Percentiles rank a stretch among this genome's conserved stretches.
phyloP scores from a whole-genome alignment of 2,797 vertebrate genomes.

The Onychomys leucogaster region DNA sequence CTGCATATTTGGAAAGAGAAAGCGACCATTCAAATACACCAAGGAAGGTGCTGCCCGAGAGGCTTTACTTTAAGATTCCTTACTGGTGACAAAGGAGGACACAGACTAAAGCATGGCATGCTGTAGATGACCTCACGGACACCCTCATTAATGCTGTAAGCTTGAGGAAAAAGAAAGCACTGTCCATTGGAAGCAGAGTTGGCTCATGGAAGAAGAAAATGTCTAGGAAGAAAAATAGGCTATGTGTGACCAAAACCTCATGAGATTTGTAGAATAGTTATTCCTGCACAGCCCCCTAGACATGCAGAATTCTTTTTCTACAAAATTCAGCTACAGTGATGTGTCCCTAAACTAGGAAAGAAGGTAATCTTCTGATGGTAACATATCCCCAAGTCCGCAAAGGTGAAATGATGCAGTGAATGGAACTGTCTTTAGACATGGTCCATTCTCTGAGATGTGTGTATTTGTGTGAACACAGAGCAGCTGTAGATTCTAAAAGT shows the following conservation, averaged over 20 bases:
- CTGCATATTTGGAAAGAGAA: slow-evolving; percentile 81
- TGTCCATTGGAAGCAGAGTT: slow-evolving; percentile 6
- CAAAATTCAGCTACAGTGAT: not conserved
- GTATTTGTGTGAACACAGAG: not conserved
- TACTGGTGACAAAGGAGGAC: not conserved
- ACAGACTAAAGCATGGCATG: slow-evolving; percentile 64
- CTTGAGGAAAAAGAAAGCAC: slow-evolving; percentile 4
- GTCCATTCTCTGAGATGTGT: not conserved
- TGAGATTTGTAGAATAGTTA: slow-evolving; percentile 28
- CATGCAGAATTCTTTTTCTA: slow-evolving; percentile 47
- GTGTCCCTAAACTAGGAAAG: not conserved
- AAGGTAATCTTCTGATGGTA: not conserved
- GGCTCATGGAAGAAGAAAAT: slow-evolving; percentile 46
- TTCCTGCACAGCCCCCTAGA: not conserved
- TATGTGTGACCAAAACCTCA: not conserved
- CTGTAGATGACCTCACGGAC: slow-evolving; percentile 43
- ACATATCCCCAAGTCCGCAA: not conserved
- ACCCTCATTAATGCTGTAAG: slow-evolving; percentile 39
- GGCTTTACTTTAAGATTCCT: slow-evolving; percentile 61
- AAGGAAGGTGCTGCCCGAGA: slow-evolving; percentile 70
- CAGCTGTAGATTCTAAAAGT: not conserved
- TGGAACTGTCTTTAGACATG: not conserved
- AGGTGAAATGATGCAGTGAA: not conserved
- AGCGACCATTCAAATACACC: slow-evolving; percentile 81
- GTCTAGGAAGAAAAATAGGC: slow-evolving; percentile 40